These are phyloP conservation scores for Megathymus violae DNA, from an alignment of 1,140 invertebrate genomes.

Conservation along the genomic window DNA sequence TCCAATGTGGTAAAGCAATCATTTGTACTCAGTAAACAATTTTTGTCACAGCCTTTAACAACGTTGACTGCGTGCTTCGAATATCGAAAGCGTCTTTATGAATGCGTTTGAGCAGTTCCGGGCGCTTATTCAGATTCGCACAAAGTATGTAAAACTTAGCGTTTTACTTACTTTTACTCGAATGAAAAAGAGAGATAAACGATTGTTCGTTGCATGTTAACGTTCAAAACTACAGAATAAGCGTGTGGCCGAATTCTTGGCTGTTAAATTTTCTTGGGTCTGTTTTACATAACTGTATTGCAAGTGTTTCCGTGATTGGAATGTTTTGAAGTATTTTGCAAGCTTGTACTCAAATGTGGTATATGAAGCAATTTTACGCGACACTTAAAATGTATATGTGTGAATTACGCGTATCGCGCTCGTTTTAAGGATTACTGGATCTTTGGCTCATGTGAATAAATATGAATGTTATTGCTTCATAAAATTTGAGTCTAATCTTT, in stretches of 20 bases:
- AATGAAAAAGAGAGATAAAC: background rate
- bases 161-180: background rate
- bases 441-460: no score
- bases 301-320: slow-evolving; percentile 26
- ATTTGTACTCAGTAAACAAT: slow-evolving; percentile 7
- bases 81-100: slow-evolving; percentile 11
- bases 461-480: no score
- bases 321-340: slow-evolving; percentile 23
- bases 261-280: slow-evolving; percentile 16
- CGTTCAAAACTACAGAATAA: slow-evolving; percentile 16
- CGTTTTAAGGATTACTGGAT: no score
- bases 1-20: background rate
- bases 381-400: no score
- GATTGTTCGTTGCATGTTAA: background rate
- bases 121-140: background rate
- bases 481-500: no score
- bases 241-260: slow-evolving; percentile 9
- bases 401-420: no score
- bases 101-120: slow-evolving; percentile 5
- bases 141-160: background rate
- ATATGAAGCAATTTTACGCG: no score
- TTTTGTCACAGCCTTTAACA: slow-evolving; percentile 15
- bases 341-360: slow-evolving; percentile 3
- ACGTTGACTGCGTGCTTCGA: slow-evolving; percentile 8
- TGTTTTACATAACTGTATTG: slow-evolving; percentile 35